Evolutionary conservation across 2,888 invertebrate species (phyloP).

Genomic region (Chrysolina oricalcia): DNA sequence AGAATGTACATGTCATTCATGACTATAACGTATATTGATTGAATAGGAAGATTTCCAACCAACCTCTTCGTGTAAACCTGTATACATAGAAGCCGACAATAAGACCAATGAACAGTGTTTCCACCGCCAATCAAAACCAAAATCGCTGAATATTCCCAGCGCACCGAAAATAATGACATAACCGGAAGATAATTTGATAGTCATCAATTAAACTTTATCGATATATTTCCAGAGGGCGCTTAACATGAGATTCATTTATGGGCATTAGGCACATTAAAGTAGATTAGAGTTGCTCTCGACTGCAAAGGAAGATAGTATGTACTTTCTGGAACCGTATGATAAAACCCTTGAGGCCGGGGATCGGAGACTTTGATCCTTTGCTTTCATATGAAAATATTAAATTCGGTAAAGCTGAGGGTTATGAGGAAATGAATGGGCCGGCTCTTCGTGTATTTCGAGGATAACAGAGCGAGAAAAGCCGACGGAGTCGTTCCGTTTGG

Average conservation of each 20-base stretch:
- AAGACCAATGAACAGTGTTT: not conserved
- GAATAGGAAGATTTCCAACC: too few species aligned
- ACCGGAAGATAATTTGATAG: conserved; percentile 25
- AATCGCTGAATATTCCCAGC: conserved; percentile 13
- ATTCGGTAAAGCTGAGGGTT: conserved; percentile 38
- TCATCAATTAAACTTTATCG: conserved; percentile 49
- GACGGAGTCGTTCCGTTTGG: not conserved
- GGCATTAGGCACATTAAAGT: conserved; percentile 49
- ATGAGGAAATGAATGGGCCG: conserved; percentile 42
- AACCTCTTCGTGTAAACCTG: too few species aligned
- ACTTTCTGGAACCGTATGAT: conserved; percentile 36
- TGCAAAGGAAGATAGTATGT: conserved; percentile 44
- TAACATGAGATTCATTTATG: conserved; percentile 50
- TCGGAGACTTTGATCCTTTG: conserved; percentile 44
- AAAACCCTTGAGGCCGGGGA: conserved; percentile 42
- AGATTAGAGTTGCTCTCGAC: conserved; percentile 46
- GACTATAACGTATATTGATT: too few species aligned
- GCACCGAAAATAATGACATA: not conserved
- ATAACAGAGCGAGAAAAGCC: conserved; percentile 33
- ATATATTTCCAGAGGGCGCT: conserved; percentile 43
- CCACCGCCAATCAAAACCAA: not conserved
- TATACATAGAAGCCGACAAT: not conserved
- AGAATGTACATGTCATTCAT: too few species aligned
- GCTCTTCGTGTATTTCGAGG: conserved; percentile 44
- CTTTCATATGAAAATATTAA: conserved; percentile 48